Base-by-base conservation (phyloP, 30 jellyfish, hydroid and myxozoan species). In the Aurelia aurita region DNA sequence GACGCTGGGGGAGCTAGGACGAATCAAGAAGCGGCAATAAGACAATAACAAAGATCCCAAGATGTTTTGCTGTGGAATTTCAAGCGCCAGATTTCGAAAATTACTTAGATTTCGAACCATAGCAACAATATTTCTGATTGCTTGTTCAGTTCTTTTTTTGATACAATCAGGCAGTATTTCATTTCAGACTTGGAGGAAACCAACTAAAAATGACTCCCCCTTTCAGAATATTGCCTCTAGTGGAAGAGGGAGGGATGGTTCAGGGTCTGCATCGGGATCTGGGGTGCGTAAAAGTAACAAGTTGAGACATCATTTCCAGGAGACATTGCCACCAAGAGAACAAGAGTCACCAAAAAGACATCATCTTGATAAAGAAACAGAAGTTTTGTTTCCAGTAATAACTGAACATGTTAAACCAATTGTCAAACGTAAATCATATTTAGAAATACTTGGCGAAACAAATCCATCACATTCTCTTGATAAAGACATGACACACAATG, bases 391-490 rank as follows among this genome's bases (percentile, higher is more conserved):
- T 8, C 51, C 51, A 39, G 15, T 39, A 39, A 39, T 39, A 39
- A 39, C 51, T 6, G 16, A 39, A 39, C 51, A 6, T 39, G 51
- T 39, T 5, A 39, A 39, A 39, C 51, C 51, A 6, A 39, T 39
- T 39, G 51, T 39, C 51, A 39, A 39, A 7, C 51, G 15, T 39
- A 54, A 57, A 58, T 16, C 86, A 26, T 74, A 74, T 31, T 57
- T 80, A 73, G 82, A 80, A 47, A 5, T 80, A 11, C 23, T 80
- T 27, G 90, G 44, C 64, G 90, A 80, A 80, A 29, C 35, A 3
- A 80, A 80, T 60, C 90, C 90, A 19, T 66, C 82, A 47, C 90
- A 80, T 47, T 63, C 90, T 13, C 72, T 80, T 32, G 59, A 64
- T 4, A 62, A 44, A 32, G 97, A 92, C 21, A 72, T 81, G 7